Conservation (phyloP, 2,888 invertebrate species). For the Hemistola chrysoprasaria region DNA sequence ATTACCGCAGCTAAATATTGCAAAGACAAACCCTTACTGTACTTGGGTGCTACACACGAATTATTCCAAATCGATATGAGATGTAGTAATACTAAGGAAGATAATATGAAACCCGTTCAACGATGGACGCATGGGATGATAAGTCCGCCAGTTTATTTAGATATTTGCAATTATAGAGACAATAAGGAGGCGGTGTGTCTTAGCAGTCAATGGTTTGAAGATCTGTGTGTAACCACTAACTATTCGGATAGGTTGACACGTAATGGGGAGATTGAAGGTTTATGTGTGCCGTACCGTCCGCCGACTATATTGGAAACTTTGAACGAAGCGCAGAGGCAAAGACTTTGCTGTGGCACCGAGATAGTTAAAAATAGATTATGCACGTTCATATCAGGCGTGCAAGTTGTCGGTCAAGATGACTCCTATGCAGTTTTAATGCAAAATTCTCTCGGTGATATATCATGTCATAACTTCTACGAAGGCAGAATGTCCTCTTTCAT, state of each 20-base stretch:
- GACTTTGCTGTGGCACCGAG: slow-evolving; percentile 54
- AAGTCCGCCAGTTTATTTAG: slow-evolving; percentile 69
- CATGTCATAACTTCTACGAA: slow-evolving; percentile 50
- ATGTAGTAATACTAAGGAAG: slow-evolving; percentile 37
- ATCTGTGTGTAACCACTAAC: slow-evolving; percentile 63
- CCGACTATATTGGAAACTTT: slow-evolving; percentile 57
- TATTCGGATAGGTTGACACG: slow-evolving; percentile 45
- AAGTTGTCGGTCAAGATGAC: slow-evolving; percentile 50
- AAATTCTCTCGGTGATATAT: slow-evolving; percentile 70
- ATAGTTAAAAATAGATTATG: slow-evolving; percentile 55
- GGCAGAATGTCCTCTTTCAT: slow-evolving; percentile 53
- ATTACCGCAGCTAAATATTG: slow-evolving; percentile 57
- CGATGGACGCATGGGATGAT: slow-evolving; percentile 83
- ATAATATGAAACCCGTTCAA: slow-evolving; percentile 56
- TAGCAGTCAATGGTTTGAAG: slow-evolving; percentile 70
- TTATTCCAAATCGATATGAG: slow-evolving; percentile 63
- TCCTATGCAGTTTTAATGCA: slow-evolving; percentile 56
- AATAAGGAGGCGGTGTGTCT: slow-evolving; percentile 61
- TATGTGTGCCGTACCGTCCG: slow-evolving; percentile 61
- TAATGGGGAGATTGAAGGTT: slow-evolving; percentile 39
- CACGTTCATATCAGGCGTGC: slow-evolving; percentile 54
- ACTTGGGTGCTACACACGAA: slow-evolving; percentile 64
- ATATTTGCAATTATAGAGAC: slow-evolving; percentile 54
- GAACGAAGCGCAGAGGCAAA: slow-evolving; percentile 49
- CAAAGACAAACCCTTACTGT: slow-evolving; percentile 48